phyloP scores from a whole-genome alignment of 2,888 invertebrate species.

The Aelia acuminata region DNA sequence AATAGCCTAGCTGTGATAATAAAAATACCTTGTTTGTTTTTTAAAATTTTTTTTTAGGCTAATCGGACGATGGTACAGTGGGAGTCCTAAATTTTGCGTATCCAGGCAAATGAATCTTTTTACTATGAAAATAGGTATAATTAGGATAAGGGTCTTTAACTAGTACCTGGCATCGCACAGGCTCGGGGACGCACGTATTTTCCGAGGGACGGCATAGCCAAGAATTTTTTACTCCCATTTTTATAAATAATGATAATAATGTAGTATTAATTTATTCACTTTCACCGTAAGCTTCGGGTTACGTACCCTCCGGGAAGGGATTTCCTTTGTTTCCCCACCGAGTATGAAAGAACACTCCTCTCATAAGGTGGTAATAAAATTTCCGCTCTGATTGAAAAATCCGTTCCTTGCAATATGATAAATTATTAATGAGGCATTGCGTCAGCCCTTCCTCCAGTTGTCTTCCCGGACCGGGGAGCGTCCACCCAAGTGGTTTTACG shows the following conservation, averaged over 20 bases:
- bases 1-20: too few species aligned
- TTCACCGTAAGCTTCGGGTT: neutral
- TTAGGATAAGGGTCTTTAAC: too few species aligned
- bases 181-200: too few species aligned
- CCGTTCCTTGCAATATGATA: constrained; percentile 24
- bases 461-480: neutral
- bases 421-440: constrained; percentile 48
- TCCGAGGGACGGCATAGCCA: too few species aligned
- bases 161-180: too few species aligned
- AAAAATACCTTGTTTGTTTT: too few species aligned
- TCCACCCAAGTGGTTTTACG: neutral
- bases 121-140: too few species aligned
- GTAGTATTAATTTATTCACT: constrained; percentile 28
- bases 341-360: neutral
- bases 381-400: constrained; percentile 44
- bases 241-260: neutral
- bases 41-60: too few species aligned
- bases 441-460: neutral
- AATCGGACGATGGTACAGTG: too few species aligned
- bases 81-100: too few species aligned
- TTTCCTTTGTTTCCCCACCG: constrained; percentile 44
- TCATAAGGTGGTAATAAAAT: constrained; percentile 37
- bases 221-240: too few species aligned
- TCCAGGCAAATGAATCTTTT: too few species aligned
- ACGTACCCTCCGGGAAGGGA: neutral